A percentile compares a stretch with the other conserved stretches of the same genome.
Conservation (phyloP, 2,797 vertebrate genomes). For the Prunella strophiata region DNA sequence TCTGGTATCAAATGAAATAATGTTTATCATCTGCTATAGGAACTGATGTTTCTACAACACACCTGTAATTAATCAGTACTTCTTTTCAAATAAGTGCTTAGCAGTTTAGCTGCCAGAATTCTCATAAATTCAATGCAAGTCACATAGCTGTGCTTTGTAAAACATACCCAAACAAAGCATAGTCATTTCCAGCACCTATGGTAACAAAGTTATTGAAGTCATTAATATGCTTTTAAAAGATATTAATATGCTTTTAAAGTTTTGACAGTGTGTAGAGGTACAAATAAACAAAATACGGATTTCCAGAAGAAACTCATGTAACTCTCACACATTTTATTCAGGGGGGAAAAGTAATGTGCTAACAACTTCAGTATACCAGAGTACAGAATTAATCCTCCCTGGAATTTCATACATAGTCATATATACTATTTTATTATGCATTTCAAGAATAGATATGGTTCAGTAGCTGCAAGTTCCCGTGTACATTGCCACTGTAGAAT, state of each 20-base stretch:
- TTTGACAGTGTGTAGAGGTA: not conserved
- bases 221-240: not conserved
- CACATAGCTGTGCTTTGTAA: not conserved
- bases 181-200: not conserved
- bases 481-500: not conserved
- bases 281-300: not conserved
- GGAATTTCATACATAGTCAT: not conserved
- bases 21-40: not conserved
- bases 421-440: not conserved
- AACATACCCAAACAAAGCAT: not conserved
- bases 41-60: not conserved
- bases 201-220: not conserved
- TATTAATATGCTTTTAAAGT: not conserved
- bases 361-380: not conserved
- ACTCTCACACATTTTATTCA: not conserved
- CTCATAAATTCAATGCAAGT: not conserved
- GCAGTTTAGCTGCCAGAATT: not conserved
- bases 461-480: not conserved
- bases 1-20: not conserved
- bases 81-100: not conserved
- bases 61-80: not conserved
- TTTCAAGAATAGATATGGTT: not conserved
- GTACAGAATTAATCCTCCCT: not conserved
- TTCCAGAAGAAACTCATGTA: not conserved
- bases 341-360: rapidly evolving